phyloP scores from a whole-genome alignment of 1,140 invertebrate species.

The Habropoda laboriosa region DNA sequence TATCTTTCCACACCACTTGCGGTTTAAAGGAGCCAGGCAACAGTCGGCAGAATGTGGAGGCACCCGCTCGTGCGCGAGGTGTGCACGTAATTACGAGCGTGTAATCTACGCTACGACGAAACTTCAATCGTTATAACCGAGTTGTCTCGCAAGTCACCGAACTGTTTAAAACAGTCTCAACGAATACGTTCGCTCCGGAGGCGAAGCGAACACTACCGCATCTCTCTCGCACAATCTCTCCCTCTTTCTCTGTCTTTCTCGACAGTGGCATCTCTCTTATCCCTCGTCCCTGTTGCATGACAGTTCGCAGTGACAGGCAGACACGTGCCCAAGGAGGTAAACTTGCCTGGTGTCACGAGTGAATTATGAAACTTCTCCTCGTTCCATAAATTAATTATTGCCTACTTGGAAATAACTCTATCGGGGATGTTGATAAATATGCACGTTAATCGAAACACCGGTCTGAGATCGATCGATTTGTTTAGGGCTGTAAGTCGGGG shows the following conservation, averaged over 20 bases:
- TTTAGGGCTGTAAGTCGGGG: background rate
- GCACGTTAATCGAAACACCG: background rate
- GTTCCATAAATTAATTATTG: conserved; percentile 60
- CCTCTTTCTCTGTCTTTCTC: too few relatives aligned
- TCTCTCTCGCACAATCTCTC: background rate
- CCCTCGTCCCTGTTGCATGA: conserved; percentile 15
- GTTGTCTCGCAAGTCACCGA: conserved; percentile 65
- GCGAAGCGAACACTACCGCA: background rate
- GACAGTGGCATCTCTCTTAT: conserved; percentile 6
- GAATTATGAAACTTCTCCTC: conserved; percentile 51
- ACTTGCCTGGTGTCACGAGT: conserved; percentile 55
- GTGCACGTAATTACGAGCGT: conserved; percentile 62
- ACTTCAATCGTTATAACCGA: conserved; percentile 75
- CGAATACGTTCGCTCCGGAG: conserved; percentile 43
- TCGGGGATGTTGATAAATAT: conserved; percentile 28
- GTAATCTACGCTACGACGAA: conserved; percentile 64
- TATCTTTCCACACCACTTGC: conserved; percentile 42
- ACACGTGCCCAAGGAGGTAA: conserved; percentile 62
- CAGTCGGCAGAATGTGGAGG: background rate
- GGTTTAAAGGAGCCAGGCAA: conserved; percentile 39
- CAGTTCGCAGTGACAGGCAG: conserved; percentile 54
- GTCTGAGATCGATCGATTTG: conserved; percentile 10
- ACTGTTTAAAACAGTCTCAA: conserved; percentile 64
- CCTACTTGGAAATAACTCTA: conserved; percentile 36
- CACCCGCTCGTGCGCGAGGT: conserved; percentile 37